Conservation (phyloP, 2,888 invertebrate species). For the Aphidoletes aphidimyza region DNA sequence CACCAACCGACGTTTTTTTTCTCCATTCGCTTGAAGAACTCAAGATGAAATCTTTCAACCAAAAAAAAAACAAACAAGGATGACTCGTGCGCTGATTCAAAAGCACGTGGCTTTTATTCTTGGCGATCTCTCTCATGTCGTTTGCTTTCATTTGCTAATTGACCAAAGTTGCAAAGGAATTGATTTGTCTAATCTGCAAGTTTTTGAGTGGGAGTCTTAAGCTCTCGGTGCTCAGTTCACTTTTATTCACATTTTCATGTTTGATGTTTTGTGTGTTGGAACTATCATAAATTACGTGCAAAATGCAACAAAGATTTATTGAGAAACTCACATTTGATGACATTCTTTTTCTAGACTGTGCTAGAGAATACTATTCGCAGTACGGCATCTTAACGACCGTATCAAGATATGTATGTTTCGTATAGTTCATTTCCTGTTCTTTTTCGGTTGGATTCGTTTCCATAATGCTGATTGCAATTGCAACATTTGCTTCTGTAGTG, state of each 20-base stretch:
- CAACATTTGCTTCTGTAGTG: too few relatives aligned
- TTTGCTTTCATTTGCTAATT: constrained; percentile 2
- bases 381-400: too few relatives aligned
- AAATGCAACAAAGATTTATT: background rate
- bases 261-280: background rate
- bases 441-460: background rate
- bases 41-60: constrained; percentile 48
- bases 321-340: background rate
- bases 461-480: too few relatives aligned
- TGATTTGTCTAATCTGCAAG: constrained; percentile 13
- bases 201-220: constrained; percentile 10
- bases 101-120: background rate
- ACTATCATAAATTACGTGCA: constrained; percentile 23
- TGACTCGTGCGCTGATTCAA: constrained; percentile 31
- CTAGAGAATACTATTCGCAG: too few relatives aligned
- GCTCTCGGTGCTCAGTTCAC: background rate
- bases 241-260: background rate
- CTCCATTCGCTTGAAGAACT: too few relatives aligned
- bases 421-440: background rate
- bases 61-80: too few relatives aligned
- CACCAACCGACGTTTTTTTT: too few relatives aligned
- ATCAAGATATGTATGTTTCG: background rate
- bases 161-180: background rate
- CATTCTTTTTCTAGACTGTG: background rate
- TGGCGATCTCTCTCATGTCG: background rate